These are phyloP conservation scores for Macroramphosus scolopax DNA, from an alignment of 2,797 vertebrate species.

Conservation along the genomic window DNA sequence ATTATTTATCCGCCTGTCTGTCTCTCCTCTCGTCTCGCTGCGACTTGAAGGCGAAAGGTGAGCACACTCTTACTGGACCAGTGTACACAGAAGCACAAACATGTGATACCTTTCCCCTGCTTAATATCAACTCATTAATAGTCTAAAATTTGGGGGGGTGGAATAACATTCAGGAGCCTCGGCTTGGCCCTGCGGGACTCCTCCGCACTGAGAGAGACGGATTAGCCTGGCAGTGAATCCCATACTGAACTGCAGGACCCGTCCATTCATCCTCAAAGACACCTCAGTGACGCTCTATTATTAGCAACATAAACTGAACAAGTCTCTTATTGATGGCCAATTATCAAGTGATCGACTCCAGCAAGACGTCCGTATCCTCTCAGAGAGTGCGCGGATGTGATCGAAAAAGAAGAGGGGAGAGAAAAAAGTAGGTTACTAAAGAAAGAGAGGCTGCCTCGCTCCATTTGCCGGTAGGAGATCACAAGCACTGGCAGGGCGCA, in stretches of 20 bases:
- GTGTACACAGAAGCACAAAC: slow-evolving; percentile 3
- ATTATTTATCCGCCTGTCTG: slow-evolving; percentile 34
- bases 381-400: slow-evolving; percentile 26
- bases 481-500: slow-evolving; percentile 39
- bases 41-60: slow-evolving; percentile 30
- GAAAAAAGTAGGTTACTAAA: slow-evolving; percentile 69
- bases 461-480: slow-evolving; percentile 49
- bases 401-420: slow-evolving; percentile 5
- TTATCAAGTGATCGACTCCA: slow-evolving; percentile 38
- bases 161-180: slow-evolving; percentile 59
- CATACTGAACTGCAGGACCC: slow-evolving; percentile 33
- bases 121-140: slow-evolving; percentile 57
- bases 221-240: slow-evolving; percentile 61
- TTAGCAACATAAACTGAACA: slow-evolving; percentile 51
- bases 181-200: slow-evolving; percentile 43
- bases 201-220: slow-evolving; percentile 49
- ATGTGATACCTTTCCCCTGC: slow-evolving; percentile 41
- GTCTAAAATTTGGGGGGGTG: slow-evolving; percentile 37
- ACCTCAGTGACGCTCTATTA: slow-evolving; percentile 48
- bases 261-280: slow-evolving; percentile 37
- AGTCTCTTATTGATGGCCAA: slow-evolving; percentile 48
- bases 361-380: slow-evolving; percentile 36
- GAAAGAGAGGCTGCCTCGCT: slow-evolving; percentile 50
- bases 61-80: slow-evolving; percentile 14
- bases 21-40: slow-evolving; percentile 7